Percentiles rank a stretch among this genome's conserved stretches.
These are phyloP conservation scores for Drosophila longiperda DNA, from an alignment of 2,888 invertebrate genomes.

Conservation along the genomic window DNA sequence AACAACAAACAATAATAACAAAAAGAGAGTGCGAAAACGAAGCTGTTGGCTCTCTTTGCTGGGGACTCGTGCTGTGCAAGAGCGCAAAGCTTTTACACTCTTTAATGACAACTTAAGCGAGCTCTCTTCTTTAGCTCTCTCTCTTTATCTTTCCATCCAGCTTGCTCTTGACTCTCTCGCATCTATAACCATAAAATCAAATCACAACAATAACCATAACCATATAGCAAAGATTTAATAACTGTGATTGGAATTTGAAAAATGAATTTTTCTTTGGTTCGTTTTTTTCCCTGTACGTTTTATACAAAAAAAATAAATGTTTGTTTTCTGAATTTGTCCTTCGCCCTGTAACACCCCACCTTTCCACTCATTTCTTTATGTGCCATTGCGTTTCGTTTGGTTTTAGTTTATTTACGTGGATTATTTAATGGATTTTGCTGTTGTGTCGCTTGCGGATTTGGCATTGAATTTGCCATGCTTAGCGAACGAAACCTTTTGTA, in stretches of 20 bases:
- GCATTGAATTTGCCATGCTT: conserved; percentile 67
- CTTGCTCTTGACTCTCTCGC: conserved; percentile 23
- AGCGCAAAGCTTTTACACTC: conserved; percentile 35
- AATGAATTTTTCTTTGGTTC: conserved; percentile 67
- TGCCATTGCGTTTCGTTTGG: conserved; percentile 54
- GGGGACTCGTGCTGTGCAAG: conserved; percentile 24
- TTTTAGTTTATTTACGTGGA: conserved; percentile 73
- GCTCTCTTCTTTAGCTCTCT: neutral
- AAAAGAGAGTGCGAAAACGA: conserved; percentile 22
- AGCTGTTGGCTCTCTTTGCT: conserved; percentile 31
- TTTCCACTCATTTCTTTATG: conserved; percentile 36
- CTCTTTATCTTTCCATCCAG: neutral
- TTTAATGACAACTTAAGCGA: conserved; percentile 8
- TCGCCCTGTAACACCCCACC: neutral
- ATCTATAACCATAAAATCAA: conserved; percentile 79
- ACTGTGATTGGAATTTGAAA: conserved; percentile 79
- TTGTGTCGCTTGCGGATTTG: conserved; percentile 48
- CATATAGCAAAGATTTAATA: conserved; percentile 79
- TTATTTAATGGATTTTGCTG: conserved; percentile 73
- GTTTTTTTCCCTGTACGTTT: conserved; percentile 23
- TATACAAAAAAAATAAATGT: conserved; percentile 43
- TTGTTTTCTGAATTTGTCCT: conserved; percentile 40
- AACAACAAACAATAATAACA: conserved; percentile 59
- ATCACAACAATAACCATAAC: conserved; percentile 79
- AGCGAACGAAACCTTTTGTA: conserved; percentile 53